A percentile compares a stretch with the other conserved stretches of the same genome.
Evolutionary conservation across 2,113 vertebrate genomes (phyloP).

Genomic region (Passer domesticus): DNA sequence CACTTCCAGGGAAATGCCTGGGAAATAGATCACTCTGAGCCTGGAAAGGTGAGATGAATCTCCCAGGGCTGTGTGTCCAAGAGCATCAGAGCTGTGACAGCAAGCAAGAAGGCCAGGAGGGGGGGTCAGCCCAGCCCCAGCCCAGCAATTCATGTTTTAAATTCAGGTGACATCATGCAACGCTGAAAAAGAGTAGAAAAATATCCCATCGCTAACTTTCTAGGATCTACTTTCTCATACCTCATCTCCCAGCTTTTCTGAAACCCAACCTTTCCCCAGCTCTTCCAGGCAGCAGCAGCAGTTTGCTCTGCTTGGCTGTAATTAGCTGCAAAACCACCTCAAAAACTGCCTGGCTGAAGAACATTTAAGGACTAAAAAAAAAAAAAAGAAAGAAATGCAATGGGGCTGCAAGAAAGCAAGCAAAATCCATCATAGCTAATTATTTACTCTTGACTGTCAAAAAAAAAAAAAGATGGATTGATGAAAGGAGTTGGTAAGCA

Average conservation of each 20-base stretch:
- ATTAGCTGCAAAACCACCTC: slow-evolving; percentile 33
- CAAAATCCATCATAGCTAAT: slow-evolving; percentile 72
- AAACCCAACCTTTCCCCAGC: neutral
- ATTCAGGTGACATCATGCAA: neutral
- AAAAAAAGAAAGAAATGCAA: neutral
- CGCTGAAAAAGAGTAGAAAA: accelerated
- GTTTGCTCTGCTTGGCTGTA: neutral
- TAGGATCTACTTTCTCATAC: neutral
- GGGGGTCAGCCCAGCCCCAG: neutral
- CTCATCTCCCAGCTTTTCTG: neutral
- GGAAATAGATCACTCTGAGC: neutral
- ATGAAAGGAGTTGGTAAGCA: slow-evolving; percentile 49
- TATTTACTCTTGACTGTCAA: slow-evolving; percentile 78
- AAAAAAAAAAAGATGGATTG: slow-evolving; percentile 59
- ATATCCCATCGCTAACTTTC: neutral
- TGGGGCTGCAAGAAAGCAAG: slow-evolving; percentile 35
- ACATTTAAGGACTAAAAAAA: neutral
- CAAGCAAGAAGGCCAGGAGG: neutral
- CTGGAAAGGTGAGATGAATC: neutral
- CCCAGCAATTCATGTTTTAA: neutral
- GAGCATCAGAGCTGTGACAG: neutral
- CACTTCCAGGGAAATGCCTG: neutral
- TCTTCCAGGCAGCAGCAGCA: neutral
- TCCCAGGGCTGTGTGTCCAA: neutral
- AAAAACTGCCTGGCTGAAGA: neutral